These are phyloP conservation scores for Anguilla marmorata DNA, from an alignment of 2,797 vertebrate genomes.

Conservation along the genomic window DNA sequence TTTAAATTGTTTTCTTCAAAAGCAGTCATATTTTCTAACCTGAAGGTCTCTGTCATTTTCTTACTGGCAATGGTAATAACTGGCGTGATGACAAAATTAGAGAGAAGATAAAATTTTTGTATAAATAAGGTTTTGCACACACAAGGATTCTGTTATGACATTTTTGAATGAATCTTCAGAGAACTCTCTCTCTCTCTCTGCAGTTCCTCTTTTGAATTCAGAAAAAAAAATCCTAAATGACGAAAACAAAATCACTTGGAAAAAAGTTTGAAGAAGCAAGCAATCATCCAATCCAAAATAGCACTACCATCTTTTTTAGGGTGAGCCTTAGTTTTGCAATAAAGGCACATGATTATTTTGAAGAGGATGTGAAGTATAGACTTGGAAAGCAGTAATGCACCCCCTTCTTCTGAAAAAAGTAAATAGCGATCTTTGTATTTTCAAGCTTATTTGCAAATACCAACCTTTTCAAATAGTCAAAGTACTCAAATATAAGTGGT, in stretches of 20 bases:
- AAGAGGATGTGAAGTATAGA: not conserved
- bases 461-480: no score
- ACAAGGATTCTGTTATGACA: not conserved
- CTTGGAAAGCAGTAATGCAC: not conserved
- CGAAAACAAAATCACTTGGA: not conserved
- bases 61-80: not conserved
- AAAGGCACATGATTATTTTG: not conserved
- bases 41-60: not conserved
- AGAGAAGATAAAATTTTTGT: no score
- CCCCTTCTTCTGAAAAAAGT: no score
- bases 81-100: not conserved
- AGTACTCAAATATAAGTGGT: no score
- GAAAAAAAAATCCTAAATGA: not conserved
- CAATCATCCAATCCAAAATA: no score
- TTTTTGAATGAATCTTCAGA: not conserved
- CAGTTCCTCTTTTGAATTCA: no score
- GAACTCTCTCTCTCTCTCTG: no score
- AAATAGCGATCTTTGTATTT: no score
- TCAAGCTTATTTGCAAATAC: no score
- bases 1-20: not conserved
- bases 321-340: no score
- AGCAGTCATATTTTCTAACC: not conserved
- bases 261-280: not conserved
- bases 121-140: not conserved
- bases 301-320: no score